Percentiles rank a stretch among this genome's conserved stretches.
Conservation (phyloP, 92 coral and sea anemone genomes). For the Phenganax stokvisi region DNA sequence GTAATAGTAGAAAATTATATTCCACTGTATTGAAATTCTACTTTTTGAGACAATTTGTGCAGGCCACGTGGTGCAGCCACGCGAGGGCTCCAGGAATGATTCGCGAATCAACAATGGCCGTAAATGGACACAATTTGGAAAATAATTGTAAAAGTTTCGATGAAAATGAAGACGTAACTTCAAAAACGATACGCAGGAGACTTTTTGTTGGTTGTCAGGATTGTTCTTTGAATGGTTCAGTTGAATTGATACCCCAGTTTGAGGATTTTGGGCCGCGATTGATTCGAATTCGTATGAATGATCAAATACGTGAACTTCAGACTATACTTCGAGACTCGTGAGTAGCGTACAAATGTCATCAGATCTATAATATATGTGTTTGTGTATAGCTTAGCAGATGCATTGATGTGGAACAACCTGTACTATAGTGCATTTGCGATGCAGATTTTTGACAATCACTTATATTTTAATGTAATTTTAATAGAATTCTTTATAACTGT, state of each 20-base stretch:
- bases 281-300: slow-evolving; percentile 75
- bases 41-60: too few relatives aligned
- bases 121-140: slow-evolving; percentile 5
- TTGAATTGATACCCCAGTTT: slow-evolving; percentile 40
- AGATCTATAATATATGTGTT: background rate
- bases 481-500: too few relatives aligned
- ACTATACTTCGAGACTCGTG: slow-evolving; percentile 86
- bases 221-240: slow-evolving; percentile 35
- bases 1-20: too few relatives aligned
- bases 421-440: background rate
- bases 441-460: background rate
- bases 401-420: background rate
- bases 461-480: background rate
- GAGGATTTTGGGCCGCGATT: slow-evolving; percentile 67
- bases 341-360: slow-evolving; percentile 7
- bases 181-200: background rate
- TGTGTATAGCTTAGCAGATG: background rate
- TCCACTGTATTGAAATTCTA: too few relatives aligned
- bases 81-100: slow-evolving; percentile 3
- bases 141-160: slow-evolving; percentile 13
- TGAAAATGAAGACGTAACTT: slow-evolving; percentile 7
- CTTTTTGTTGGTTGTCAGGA: slow-evolving; percentile 16
- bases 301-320: slow-evolving; percentile 89
- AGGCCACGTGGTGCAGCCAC: background rate
- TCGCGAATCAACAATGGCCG: slow-evolving; percentile 28